Conservation (phyloP, 2,113 vertebrate species). For the Dissostichus mawsoni region DNA sequence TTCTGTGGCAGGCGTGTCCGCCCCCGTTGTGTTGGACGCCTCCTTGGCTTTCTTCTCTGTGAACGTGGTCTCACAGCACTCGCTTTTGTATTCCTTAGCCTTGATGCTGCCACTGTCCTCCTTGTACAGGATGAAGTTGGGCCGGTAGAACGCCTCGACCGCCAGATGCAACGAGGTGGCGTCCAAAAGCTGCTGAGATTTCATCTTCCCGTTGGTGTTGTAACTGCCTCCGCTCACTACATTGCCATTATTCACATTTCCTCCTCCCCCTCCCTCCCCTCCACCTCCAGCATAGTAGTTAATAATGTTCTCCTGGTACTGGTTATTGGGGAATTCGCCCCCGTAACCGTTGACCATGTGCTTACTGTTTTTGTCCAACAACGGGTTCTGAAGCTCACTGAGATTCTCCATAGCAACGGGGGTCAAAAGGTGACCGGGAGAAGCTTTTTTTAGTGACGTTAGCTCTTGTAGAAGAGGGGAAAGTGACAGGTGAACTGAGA, state of each 20-base stretch:
- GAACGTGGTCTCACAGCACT: conserved; percentile 96
- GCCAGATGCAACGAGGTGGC: conserved; percentile 95
- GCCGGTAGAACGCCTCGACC: conserved; percentile 93
- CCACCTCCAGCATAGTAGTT: conserved; percentile 90
- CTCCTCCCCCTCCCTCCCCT: conserved; percentile 54
- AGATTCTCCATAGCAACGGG: conserved; percentile 90
- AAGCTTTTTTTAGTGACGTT: conserved; percentile 16
- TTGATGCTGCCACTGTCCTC: conserved; percentile 88
- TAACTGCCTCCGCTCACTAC: conserved; percentile 65
- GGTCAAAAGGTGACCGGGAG: conserved; percentile 18
- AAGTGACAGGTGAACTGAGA: conserved; percentile 15
- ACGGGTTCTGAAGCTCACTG: conserved; percentile 92
- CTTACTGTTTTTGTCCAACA: conserved; percentile 90
- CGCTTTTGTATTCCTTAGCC: conserved; percentile 91
- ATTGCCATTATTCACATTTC: conserved; percentile 61
- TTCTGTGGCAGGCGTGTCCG: conserved; percentile 71
- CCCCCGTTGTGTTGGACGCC: conserved; percentile 45
- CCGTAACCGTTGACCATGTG: conserved; percentile 89
- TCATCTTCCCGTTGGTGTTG: conserved; percentile 82
- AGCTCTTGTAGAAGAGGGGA: conserved; percentile 19
- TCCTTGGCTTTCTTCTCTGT: conserved; percentile 88
- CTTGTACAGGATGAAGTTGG: conserved; percentile 93
- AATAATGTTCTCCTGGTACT: conserved; percentile 93
- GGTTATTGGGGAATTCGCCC: conserved; percentile 87
- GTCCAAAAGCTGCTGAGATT: conserved; percentile 93